Percentiles rank a stretch among this genome's conserved stretches.
These are phyloP conservation scores for Luehdorfia chinensis DNA, from an alignment of 1,140 invertebrate genomes.

Conservation along the genomic window DNA sequence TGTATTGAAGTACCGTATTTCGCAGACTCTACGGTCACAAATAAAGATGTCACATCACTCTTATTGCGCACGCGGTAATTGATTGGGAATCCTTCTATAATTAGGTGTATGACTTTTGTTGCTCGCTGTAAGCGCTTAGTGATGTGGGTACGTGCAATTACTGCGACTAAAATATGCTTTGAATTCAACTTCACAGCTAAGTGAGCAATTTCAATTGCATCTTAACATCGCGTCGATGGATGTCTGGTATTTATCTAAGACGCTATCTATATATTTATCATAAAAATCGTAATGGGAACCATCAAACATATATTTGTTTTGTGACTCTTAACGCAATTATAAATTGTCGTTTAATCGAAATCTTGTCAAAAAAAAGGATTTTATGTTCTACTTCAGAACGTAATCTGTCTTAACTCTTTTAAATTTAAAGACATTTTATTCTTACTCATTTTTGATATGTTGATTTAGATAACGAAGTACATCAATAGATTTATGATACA, in stretches of 20 bases:
- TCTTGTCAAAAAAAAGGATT: no score
- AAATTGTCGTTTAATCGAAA: no score
- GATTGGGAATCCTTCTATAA: constrained; percentile 75
- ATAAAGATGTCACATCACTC: constrained; percentile 36
- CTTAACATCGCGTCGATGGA: not conserved
- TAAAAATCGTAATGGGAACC: no score
- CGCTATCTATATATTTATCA: not conserved
- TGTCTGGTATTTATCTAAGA: constrained; percentile 4
- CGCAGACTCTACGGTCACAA: constrained; percentile 37
- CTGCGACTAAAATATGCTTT: constrained; percentile 1
- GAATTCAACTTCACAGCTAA: constrained; percentile 11
- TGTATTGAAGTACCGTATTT: no score
- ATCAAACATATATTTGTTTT: no score
- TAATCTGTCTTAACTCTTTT: no score
- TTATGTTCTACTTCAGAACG: no score
- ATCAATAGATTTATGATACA: no score
- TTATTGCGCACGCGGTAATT: constrained; percentile 61
- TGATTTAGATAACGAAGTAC: no score
- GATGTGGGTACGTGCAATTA: constrained; percentile 9
- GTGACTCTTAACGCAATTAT: no score
- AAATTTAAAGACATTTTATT: no score
- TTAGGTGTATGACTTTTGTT: constrained; percentile 65
- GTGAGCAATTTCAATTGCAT: constrained; percentile 8
- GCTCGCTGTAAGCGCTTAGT: constrained; percentile 32
- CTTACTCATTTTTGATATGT: no score